Evolutionary conservation across 2,888 invertebrate genomes (phyloP).

Genomic region (Eueremaeus valkanovi): DNA sequence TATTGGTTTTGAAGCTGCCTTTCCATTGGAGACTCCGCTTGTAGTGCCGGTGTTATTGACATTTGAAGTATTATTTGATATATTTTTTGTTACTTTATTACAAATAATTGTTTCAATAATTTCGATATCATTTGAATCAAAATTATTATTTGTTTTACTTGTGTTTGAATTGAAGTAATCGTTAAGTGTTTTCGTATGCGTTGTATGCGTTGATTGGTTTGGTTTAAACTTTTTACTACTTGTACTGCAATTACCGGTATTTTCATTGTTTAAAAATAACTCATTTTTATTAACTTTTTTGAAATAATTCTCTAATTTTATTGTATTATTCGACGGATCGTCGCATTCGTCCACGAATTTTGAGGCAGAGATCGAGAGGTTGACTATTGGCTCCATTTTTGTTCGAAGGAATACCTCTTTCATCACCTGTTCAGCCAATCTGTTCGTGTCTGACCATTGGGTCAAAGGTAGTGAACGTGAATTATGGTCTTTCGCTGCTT

Average conservation of each 20-base stretch:
- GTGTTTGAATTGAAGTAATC: not conserved
- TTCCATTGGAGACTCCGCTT: not conserved
- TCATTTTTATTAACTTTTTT: not conserved
- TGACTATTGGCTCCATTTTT: constrained; percentile 35
- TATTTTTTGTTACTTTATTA: no score
- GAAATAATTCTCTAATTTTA: not conserved
- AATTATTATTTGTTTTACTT: not conserved
- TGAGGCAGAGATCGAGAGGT: constrained; percentile 38
- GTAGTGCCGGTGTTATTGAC: no score
- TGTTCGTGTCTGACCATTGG: not conserved
- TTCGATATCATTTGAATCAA: not conserved
- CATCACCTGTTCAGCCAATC: constrained; percentile 20
- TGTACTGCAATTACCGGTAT: not conserved
- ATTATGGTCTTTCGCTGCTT: not conserved
- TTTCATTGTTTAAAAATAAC: not conserved
- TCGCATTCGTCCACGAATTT: constrained; percentile 35
- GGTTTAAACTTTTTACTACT: not conserved
- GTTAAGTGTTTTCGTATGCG: not conserved
- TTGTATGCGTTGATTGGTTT: not conserved
- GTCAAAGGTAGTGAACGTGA: not conserved
- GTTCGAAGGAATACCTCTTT: not conserved
- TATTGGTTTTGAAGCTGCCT: not conserved
- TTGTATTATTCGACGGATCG: not conserved
- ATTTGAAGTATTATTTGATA: no score
- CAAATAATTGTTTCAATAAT: no score